These are phyloP conservation scores for Scolopax rusticola DNA, from an alignment of 2,797 vertebrate genomes.

Conservation along the genomic window DNA sequence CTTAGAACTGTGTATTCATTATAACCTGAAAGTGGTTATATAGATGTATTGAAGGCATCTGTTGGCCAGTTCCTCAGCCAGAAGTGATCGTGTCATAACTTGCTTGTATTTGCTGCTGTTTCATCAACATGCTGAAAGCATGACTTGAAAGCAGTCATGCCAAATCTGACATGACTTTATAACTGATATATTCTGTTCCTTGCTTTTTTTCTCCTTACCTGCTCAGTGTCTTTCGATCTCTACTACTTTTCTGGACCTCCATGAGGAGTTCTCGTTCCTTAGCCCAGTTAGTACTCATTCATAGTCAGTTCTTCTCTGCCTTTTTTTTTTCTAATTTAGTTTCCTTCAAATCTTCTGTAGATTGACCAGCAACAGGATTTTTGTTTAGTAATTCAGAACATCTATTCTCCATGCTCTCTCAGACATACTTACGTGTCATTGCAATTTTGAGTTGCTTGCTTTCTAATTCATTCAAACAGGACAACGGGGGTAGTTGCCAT, in stretches of 20 bases:
- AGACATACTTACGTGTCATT: neutral
- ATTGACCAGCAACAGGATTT: neutral
- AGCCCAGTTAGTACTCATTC: neutral
- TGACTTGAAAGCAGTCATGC: neutral
- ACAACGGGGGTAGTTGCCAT: neutral
- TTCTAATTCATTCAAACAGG: neutral
- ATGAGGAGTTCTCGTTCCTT: neutral
- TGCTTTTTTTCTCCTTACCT: neutral
- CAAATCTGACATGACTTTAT: neutral
- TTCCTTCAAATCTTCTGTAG: neutral
- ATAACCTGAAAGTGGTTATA: neutral
- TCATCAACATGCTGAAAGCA: neutral
- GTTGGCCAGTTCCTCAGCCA: neutral
- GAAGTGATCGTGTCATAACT: neutral
- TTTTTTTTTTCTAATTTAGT: neutral
- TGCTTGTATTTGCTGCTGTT: neutral
- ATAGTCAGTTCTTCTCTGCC: neutral
- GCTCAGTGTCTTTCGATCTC: neutral
- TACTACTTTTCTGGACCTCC: neutral
- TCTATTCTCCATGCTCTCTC: neutral
- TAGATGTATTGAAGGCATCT: rapidly evolving
- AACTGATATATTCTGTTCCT: neutral
- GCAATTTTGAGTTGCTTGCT: neutral
- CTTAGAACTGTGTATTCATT: neutral
- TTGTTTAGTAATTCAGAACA: neutral